Evolutionary conservation across 2,113 vertebrate genomes (phyloP).

Genomic region (Plestiodon gilberti): DNA sequence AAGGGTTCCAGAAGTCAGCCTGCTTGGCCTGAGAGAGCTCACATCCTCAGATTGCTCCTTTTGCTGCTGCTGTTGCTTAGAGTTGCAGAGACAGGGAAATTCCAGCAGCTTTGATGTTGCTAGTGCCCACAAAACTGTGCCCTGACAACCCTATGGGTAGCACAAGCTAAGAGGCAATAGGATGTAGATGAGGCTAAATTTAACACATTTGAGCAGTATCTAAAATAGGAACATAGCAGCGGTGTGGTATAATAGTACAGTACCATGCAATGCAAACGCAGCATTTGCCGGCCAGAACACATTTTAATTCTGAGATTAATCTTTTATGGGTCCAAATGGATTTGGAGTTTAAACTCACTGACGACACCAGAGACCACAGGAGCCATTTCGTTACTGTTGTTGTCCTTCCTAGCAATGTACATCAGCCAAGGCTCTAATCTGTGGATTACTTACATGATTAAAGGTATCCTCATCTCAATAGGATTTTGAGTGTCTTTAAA

Average conservation of each 20-base stretch:
- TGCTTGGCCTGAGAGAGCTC: too few species aligned
- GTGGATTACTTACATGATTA: slow-evolving; percentile 32
- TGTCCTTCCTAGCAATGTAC: slow-evolving; percentile 34
- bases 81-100: background rate
- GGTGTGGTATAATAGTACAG: background rate
- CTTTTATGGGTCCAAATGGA: slow-evolving; percentile 28
- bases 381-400: slow-evolving; percentile 29
- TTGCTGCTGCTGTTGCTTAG: background rate
- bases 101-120: background rate
- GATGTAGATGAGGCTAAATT: background rate
- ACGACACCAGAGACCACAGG: slow-evolving; percentile 6
- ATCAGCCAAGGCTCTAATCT: background rate
- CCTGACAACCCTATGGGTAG: background rate
- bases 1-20: too few species aligned
- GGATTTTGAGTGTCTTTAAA: slow-evolving; percentile 27
- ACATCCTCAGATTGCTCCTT: background rate
- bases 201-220: background rate
- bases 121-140: too few species aligned
- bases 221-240: background rate
- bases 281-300: background rate
- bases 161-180: background rate
- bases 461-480: background rate
- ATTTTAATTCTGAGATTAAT: slow-evolving; percentile 38
- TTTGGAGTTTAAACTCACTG: slow-evolving; percentile 37
- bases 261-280: background rate